Evolutionary conservation across 2,888 invertebrate species (phyloP), one percentile per base, ranked within the genome.

Genomic region (Cremastinae sp.): DNA sequence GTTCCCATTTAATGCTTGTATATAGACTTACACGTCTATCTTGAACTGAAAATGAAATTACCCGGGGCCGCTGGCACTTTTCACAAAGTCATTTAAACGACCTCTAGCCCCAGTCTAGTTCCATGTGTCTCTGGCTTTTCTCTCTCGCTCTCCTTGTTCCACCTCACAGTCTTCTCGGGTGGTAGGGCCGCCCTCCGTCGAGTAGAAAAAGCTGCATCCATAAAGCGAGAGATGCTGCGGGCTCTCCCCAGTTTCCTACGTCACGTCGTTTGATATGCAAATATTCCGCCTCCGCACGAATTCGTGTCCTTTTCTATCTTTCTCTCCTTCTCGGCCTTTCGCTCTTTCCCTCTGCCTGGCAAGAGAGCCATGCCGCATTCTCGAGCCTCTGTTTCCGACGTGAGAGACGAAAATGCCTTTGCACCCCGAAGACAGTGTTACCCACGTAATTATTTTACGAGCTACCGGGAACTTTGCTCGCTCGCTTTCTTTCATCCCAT

Each of bases 251-350:
- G 74, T 70, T 61, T 73, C 69, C 74, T 55, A 74, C 74, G 49
- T 74, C 73, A 70, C 69, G 59, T 76, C 75, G 78, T 81, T 81
- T 81, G 74, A 81, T 80, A 81, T 81, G 81, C 78, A 81, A 81
- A 81, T 81, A 79, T 78, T 78, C 66, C 76, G 66, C 78, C 74
- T 66, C 66, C 61, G 59, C 55, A 5, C 28, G 22, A 45, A 69
- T 47, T 70, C 65, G 65, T 61, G 51, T 65, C 73, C 70, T 62
- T 65, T 53, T 45, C 55, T 28, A 2, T 28, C 28, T 28, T 28
- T 28, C 28, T 28, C 28, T 2, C 59, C n/a, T n/a, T 14, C 43
- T 16, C 39, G 22, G 18, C 47, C n/a, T 1, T 22, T 5, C 22
- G 22, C 12, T 20, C 28, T 5, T 5, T 5, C 49, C 61, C 16